phyloP scores from a whole-genome alignment of 2,888 invertebrate species.

The Chrysomela aeneicollis region DNA sequence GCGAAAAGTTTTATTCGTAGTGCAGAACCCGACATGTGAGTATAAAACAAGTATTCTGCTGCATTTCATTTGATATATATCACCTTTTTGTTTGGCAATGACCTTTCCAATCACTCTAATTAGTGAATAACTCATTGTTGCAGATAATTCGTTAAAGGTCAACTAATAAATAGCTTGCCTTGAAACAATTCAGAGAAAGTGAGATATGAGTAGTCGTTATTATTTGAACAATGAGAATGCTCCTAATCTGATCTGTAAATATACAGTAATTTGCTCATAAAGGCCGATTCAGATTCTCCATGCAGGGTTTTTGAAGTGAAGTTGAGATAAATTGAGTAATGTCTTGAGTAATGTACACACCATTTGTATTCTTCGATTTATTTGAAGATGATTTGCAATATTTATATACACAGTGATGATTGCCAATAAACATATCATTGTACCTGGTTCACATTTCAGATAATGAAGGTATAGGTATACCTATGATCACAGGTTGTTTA shows the following conservation, averaged over 20 bases:
- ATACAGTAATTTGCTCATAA: constrained; percentile 15
- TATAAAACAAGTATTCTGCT: not conserved
- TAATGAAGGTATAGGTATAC: no score
- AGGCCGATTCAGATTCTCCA: no score
- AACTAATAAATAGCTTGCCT: constrained; percentile 25
- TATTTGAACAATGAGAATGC: not conserved
- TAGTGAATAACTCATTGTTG: constrained; percentile 14
- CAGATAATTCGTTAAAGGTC: constrained; percentile 29
- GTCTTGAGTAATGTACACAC: no score
- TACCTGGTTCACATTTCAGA: no score
- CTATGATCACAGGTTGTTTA: no score
- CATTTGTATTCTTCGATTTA: no score
- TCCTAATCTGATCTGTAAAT: not conserved
- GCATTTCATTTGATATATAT: not conserved
- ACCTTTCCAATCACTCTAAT: not conserved
- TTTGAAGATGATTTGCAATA: no score
- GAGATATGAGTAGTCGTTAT: not conserved
- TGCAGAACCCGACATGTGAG: not conserved
- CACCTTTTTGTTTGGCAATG: not conserved
- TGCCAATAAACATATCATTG: no score
- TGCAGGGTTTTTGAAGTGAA: no score
- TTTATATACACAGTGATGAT: no score
- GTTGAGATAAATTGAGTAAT: no score
- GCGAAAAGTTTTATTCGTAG: not conserved
- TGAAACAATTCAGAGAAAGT: constrained; percentile 31